Percentiles rank a stretch among this genome's conserved stretches.
Evolutionary conservation across 2,797 vertebrate species (phyloP).

Genomic region (Propithecus deckenii): DNA sequence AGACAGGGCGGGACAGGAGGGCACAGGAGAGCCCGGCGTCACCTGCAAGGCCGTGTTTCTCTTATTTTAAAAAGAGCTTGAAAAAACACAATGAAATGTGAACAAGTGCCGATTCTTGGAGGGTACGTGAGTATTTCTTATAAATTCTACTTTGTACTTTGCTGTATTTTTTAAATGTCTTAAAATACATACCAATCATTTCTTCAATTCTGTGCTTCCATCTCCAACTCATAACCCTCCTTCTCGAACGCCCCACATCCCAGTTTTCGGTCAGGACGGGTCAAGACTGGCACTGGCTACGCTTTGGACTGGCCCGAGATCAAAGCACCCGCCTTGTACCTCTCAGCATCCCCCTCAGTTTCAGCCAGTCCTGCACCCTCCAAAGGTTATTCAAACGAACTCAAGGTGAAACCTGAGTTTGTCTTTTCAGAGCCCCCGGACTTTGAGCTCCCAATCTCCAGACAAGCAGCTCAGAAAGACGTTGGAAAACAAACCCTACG

Average conservation of each 20-base stretch:
- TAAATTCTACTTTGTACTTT: not conserved
- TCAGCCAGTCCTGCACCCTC: not conserved
- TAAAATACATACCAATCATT: rapidly evolving
- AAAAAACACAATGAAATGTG: not conserved
- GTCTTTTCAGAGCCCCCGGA: not conserved
- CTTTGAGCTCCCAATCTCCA: not conserved
- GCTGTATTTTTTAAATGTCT: not conserved
- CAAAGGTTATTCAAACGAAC: not conserved
- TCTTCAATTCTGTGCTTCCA: not conserved
- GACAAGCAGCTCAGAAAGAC: not conserved
- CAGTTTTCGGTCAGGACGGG: rapidly evolving
- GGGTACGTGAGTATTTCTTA: rapidly evolving
- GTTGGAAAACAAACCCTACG: not conserved
- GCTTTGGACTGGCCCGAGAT: rapidly evolving
- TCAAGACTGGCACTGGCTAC: rapidly evolving
- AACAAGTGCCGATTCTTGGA: rapidly evolving
- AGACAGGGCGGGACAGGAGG: rapidly evolving
- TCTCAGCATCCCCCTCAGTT: rapidly evolving
- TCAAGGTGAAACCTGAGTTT: not conserved
- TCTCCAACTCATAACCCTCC: not conserved
- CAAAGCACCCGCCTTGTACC: rapidly evolving
- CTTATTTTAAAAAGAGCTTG: not conserved
- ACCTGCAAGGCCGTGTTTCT: not conserved
- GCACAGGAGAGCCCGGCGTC: too few species aligned
- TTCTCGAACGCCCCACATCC: rapidly evolving